Evolutionary conservation across 1,140 invertebrate species (phyloP).

Genomic region (Trinorchestia longiramus): DNA sequence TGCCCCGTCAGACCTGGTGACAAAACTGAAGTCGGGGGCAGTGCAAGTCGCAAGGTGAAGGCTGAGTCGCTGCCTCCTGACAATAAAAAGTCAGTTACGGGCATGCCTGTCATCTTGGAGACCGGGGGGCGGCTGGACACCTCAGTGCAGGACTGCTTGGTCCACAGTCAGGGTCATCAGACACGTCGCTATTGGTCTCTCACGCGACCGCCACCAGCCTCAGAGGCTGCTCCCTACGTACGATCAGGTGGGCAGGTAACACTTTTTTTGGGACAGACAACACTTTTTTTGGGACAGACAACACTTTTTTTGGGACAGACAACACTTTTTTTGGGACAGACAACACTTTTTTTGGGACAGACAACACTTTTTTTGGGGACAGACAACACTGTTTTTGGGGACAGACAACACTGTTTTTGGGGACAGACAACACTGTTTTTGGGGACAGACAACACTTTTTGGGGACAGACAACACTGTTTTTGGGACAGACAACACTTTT

Average conservation of each 20-base stretch:
- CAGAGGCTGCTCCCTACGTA: neutral
- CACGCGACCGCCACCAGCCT: neutral
- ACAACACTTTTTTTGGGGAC: too few species aligned
- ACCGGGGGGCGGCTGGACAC: too few species aligned
- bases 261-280: neutral
- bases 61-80: neutral
- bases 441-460: too few species aligned
- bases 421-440: too few species aligned
- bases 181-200: neutral
- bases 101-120: neutral
- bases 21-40: neutral
- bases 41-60: neutral
- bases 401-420: too few species aligned
- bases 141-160: neutral
- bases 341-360: too few species aligned
- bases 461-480: too few species aligned
- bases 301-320: too few species aligned
- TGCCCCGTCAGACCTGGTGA: neutral
- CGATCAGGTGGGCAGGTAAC: neutral
- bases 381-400: too few species aligned
- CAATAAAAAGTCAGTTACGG: neutral
- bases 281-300: too few species aligned
- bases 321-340: too few species aligned
- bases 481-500: too few species aligned
- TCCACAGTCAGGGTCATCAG: neutral